These are phyloP conservation scores for Prochilodus magdalenae DNA, from an alignment of 2,113 vertebrate species.

Conservation along the genomic window DNA sequence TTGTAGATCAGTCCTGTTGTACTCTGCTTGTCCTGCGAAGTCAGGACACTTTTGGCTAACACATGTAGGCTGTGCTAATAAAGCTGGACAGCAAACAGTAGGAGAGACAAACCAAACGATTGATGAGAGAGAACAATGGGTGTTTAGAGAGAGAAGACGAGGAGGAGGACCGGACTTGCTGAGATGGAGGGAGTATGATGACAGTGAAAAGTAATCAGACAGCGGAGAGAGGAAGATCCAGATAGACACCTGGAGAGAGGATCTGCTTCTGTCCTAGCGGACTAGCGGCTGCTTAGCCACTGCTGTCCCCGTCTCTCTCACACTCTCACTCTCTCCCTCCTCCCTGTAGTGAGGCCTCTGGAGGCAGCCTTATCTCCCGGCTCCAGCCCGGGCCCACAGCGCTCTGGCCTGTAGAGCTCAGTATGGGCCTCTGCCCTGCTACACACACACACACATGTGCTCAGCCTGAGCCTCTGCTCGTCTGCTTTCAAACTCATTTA, in stretches of 20 bases:
- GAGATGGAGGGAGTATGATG: slow-evolving; percentile 38
- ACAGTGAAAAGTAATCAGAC: slow-evolving; percentile 21
- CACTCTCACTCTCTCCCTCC: background rate
- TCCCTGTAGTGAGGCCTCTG: slow-evolving; percentile 49
- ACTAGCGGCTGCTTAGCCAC: slow-evolving; percentile 50
- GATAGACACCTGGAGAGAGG: slow-evolving; percentile 27
- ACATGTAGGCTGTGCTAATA: slow-evolving; percentile 29
- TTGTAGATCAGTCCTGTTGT: background rate
- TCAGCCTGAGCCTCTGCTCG: slow-evolving; percentile 19
- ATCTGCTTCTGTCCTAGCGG: slow-evolving; percentile 60
- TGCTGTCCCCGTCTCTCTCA: background rate
- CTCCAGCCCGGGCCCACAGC: slow-evolving; percentile 54
- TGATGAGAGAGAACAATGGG: slow-evolving; percentile 27
- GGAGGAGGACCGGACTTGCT: slow-evolving; percentile 46
- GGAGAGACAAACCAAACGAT: slow-evolving; percentile 10
- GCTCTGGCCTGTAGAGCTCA: slow-evolving; percentile 45
- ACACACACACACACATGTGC: slow-evolving; percentile 37
- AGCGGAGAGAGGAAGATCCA: background rate
- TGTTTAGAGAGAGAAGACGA: slow-evolving; percentile 52
- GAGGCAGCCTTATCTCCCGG: slow-evolving; percentile 58
- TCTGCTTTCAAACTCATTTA: slow-evolving; percentile 21
- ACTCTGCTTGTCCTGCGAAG: background rate
- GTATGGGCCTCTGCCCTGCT: slow-evolving; percentile 27
- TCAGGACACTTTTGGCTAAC: background rate
- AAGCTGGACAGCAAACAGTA: slow-evolving; percentile 10